Percentiles rank a stretch among this genome's conserved stretches.
phyloP scores from a whole-genome alignment of 1,140 invertebrate species.

The Drosophila nikananu region DNA sequence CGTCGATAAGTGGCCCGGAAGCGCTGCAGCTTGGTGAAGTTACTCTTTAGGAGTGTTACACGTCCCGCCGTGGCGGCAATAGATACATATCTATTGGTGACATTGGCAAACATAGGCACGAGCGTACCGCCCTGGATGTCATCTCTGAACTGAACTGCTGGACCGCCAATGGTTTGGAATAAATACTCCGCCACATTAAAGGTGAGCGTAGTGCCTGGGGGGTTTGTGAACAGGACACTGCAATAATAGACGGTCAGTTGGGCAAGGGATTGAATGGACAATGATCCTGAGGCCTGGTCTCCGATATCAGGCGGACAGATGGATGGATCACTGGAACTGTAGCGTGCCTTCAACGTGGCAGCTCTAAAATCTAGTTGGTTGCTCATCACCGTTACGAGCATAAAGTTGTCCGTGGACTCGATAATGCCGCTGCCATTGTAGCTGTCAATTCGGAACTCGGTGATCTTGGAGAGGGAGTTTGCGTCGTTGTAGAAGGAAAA shows the following conservation, averaged over 20 bases:
- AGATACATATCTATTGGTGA: constrained; percentile 36
- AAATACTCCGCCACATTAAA: constrained; percentile 50
- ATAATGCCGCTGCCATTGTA: constrained; percentile 48
- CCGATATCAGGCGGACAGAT: constrained; percentile 66
- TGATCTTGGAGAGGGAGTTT: constrained; percentile 41
- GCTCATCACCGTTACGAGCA: constrained; percentile 39
- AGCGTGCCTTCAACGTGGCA: constrained; percentile 34
- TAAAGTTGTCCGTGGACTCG: constrained; percentile 69
- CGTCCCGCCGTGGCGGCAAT: constrained; percentile 25
- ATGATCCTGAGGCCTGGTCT: constrained; percentile 24
- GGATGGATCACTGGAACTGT: constrained; percentile 45
- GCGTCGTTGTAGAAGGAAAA: constrained; percentile 60
- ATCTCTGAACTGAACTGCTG: constrained; percentile 40
- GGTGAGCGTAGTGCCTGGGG: constrained; percentile 44
- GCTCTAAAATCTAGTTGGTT: constrained; percentile 16
- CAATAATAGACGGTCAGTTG: constrained; percentile 51
- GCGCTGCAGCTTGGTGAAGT: not conserved
- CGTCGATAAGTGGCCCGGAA: constrained; percentile 54
- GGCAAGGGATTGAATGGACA: constrained; percentile 36
- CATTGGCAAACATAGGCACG: constrained; percentile 10
- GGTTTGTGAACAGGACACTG: constrained; percentile 29
- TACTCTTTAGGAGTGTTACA: constrained; percentile 27
- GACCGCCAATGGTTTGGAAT: not conserved
- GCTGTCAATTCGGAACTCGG: constrained; percentile 20
- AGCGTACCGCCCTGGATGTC: not conserved